These are phyloP conservation scores for Nannoperca australis DNA, from an alignment of 2,797 vertebrate genomes.

Conservation along the genomic window DNA sequence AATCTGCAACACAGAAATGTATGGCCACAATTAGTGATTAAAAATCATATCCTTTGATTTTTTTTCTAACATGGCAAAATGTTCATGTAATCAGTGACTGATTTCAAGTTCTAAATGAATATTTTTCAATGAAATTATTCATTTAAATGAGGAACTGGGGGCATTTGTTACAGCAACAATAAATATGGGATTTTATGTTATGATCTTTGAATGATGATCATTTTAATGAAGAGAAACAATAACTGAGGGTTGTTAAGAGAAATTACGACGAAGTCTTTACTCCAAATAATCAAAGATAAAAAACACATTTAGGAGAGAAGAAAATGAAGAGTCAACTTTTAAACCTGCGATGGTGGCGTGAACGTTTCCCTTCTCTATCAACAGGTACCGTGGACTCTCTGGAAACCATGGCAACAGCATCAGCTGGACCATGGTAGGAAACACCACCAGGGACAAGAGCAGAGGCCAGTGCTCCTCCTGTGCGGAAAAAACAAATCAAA, in stretches of 20 bases:
- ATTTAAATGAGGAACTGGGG: too few species aligned
- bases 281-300: not conserved
- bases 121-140: too few species aligned
- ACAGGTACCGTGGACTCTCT: conserved; percentile 92
- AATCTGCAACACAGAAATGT: not conserved
- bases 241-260: not conserved
- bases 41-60: too few species aligned
- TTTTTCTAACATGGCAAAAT: too few species aligned
- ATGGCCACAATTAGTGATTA: too few species aligned
- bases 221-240: not conserved
- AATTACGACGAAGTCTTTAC: not conserved
- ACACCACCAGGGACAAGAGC: conserved; percentile 86
- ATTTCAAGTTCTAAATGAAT: too few species aligned
- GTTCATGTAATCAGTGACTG: too few species aligned
- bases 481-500: conserved; percentile 31
- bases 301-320: not conserved
- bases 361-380: conserved; percentile 90
- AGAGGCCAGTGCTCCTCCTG: conserved; percentile 93
- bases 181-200: not conserved
- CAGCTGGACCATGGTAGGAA: conserved; percentile 88
- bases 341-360: conserved; percentile 87
- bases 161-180: not conserved
- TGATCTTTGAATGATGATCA: not conserved
- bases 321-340: not conserved
- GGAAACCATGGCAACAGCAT: conserved; percentile 92